Conservation (phyloP, 2,797 vertebrate genomes). For the Mormyrops boulengeri region DNA sequence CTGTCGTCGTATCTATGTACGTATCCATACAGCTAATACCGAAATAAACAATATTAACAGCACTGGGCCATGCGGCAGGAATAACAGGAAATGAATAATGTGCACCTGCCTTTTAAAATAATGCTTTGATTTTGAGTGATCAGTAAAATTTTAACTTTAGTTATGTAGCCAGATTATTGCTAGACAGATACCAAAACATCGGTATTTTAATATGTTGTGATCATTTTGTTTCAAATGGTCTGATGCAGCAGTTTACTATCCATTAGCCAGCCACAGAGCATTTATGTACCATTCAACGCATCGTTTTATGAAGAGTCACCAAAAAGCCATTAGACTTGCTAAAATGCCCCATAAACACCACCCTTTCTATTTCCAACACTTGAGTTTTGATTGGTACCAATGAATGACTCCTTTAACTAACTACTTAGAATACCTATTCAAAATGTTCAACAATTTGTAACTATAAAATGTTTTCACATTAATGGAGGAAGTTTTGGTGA, state of each 20-base stretch:
- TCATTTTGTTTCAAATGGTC: not conserved
- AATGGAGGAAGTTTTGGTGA: not conserved
- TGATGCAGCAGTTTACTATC: not conserved
- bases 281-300: not conserved
- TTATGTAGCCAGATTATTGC: not conserved
- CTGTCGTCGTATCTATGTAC: not conserved
- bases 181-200: not conserved
- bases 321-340: not conserved
- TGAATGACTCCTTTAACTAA: not conserved
- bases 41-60: not conserved
- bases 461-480: conserved; percentile 2
- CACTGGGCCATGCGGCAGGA: not conserved
- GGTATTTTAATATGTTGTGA: not conserved
- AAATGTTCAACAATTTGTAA: not conserved
- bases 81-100: not conserved
- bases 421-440: not conserved
- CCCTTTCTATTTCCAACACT: not conserved
- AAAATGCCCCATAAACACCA: not conserved
- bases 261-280: not conserved
- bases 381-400: not conserved
- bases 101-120: not conserved
- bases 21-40: not conserved
- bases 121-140: not conserved
- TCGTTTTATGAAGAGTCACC: not conserved
- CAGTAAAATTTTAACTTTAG: not conserved